Base-by-base conservation (phyloP, 2,888 invertebrate genomes). In the Agrotis clavis region DNA sequence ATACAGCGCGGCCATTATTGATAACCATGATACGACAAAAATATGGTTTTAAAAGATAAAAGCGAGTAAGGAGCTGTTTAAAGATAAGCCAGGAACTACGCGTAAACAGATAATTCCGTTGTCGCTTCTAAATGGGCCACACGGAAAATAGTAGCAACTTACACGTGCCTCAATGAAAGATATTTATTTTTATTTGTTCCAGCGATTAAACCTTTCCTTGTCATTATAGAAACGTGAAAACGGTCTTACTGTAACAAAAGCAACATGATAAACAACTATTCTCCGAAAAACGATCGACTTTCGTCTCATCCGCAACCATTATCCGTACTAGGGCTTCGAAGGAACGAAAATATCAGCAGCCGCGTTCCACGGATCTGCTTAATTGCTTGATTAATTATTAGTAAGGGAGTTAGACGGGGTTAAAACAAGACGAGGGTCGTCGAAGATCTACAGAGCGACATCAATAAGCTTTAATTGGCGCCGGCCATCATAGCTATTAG, bases 301-400 rank as follows among this genome's bases (percentile, higher is more conserved):
- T 41, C 41, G 16, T n/a, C 48, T 69, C 50, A 71, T 54, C 21
- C 6, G 35, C 30, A n/a, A 21, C 54, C 53, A 59, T 65, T 64
- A 56, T 68, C 48, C n/a, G 41, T 72, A 65, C 51, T 41, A 67
- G 19, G 41, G 35, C 30, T 56, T 90, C 87, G 85, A 82, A 79
- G 74, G 67, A 77, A 87, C 84, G 88, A 92, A 93, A 92, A 92
- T 91, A 92, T 92, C 88, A 86, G 85, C 60, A 86, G 86, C 54
- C 67, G 80, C 84, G 86, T 87, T 86, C 72, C 84, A 87, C 81
- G 87, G 89, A 92, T 92, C 89, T 92, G 89, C 87, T 91, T 94
- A 95, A 96, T 95, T 94, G 94, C 92, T 93, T 95, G 94, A 95
- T 95, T 94, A 95, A 96, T 95, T 95, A 95, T 96, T 95, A 95